Base-by-base conservation (phyloP, 2,113 vertebrate species). In the Eurypyga helias region DNA sequence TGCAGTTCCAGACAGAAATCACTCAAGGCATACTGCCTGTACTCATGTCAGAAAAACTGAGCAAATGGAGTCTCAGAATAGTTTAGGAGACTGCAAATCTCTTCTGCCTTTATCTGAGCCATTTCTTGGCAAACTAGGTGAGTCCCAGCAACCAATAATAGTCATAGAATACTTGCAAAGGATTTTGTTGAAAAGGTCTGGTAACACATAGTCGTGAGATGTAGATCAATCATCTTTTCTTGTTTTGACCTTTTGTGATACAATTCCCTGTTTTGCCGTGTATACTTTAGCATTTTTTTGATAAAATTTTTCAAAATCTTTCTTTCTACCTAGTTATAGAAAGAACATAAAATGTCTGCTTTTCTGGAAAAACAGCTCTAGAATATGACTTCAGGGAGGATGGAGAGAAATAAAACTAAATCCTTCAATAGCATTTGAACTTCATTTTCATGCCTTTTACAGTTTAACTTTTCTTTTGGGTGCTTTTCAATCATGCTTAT, bases 291-390 rank as follows among this genome's bases (percentile, higher is more conserved):
- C 18, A 19, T 31, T 65, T 71, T 89, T 67, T 49, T n/a, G n/a
- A 58, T 75, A 57, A 94, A 48, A 94, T 83, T 61, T 92, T 33
- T 73, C 29, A 45, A 49, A 84, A 95, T 83, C 6, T 81, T 93
- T 31, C 62, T 66, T 95, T 82, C 83, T 87, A 70, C 10, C 34
- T 45, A 13, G 9, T 73, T 94, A 21, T 51, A 80, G 25, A 84
- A 96, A 61, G n/a, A 90, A 23, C 54, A 49, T 28, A 86, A 97
- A 75, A 51, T 51, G 14, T 75, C 54, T 76, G 33, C 34, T 87
- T 97, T 97, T 88, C 85, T 95, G 64, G 43, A 17, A 90, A 95
- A 96, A 71, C 13, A 67, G 9, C 55, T 65, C 45, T 85, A 85
- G 87, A 91, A 96, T 91, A 86, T 70, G 54, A 73, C 91, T 91